Evolutionary conservation across 2,888 invertebrate genomes (phyloP).

Genomic region (Sesamia inferens): DNA sequence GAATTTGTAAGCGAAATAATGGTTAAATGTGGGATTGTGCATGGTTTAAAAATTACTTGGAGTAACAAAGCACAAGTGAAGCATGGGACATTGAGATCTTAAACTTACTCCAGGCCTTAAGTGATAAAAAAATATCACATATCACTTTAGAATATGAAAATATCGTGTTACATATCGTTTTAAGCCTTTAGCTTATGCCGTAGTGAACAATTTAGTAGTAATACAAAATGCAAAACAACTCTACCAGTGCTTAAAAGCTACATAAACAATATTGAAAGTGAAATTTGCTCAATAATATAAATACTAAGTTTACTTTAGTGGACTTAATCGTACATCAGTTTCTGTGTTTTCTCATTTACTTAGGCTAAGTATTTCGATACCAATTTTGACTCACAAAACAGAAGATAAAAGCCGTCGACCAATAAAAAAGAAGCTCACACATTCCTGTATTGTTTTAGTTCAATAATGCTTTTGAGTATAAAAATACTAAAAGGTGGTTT

Average conservation of each 20-base stretch:
- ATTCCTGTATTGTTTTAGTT: conserved; percentile 86
- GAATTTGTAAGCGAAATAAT: conserved; percentile 63
- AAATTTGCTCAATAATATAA: conserved; percentile 72
- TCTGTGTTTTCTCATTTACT: conserved; percentile 56
- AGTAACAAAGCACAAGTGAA: conserved; percentile 46
- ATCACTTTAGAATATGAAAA: conserved; percentile 87
- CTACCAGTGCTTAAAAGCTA: conserved; percentile 83
- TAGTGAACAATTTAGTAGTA: conserved; percentile 78
- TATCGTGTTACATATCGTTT: conserved; percentile 76
- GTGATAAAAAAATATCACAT: conserved; percentile 86
- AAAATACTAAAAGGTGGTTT: conserved; percentile 82
- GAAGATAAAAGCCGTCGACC: conserved; percentile 76
- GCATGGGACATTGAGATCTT: conserved; percentile 67
- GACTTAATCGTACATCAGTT: conserved; percentile 63
- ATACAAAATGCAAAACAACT: conserved; percentile 84
- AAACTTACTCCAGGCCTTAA: conserved; percentile 66
- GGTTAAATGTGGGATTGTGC: conserved; percentile 47
- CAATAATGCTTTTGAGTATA: conserved; percentile 79
- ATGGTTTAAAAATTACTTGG: conserved; percentile 33
- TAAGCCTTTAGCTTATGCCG: conserved; percentile 78
- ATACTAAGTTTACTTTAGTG: conserved; percentile 72
- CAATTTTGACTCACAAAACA: conserved; percentile 67
- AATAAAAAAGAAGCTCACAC: conserved; percentile 86
- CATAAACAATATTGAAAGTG: conserved; percentile 82
- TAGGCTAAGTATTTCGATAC: conserved; percentile 60